These are phyloP conservation scores for Cordilura impudica DNA, from an alignment of 2,888 invertebrate species.

Conservation along the genomic window DNA sequence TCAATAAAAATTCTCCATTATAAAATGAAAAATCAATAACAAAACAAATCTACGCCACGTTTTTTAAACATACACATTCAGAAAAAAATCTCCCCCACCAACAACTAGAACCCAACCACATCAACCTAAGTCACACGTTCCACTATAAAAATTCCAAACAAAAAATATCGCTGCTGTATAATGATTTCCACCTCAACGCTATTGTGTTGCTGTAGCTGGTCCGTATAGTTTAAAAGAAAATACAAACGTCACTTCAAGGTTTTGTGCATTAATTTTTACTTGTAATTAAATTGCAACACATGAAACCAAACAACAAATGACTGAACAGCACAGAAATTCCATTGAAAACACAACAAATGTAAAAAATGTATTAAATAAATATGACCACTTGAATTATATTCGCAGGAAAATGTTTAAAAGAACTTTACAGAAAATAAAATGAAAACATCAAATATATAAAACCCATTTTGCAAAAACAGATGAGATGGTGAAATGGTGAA, in stretches of 20 bases:
- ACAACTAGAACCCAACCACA: not conserved
- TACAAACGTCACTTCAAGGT: constrained; percentile 28
- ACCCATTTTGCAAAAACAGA: constrained; percentile 45
- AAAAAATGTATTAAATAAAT: not conserved
- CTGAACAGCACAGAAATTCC: not conserved
- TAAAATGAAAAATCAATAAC: constrained; percentile 22
- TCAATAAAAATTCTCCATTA: no score
- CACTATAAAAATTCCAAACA: constrained; percentile 6
- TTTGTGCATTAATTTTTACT: constrained; percentile 40
- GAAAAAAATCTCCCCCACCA: constrained; percentile 10
- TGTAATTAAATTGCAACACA: constrained; percentile 32
- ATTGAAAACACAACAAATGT: not conserved
- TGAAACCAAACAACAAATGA: not conserved
- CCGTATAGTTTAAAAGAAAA: constrained; percentile 2
- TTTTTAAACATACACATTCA: constrained; percentile 3
- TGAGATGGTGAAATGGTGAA: constrained; percentile 44
- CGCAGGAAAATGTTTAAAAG: not conserved
- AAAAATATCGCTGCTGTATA: not conserved
- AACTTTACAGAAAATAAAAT: not conserved
- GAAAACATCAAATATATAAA: not conserved
- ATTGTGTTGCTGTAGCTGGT: not conserved
- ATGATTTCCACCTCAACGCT: not conserved
- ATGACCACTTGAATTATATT: not conserved
- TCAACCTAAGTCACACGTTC: not conserved
- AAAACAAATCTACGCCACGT: constrained; percentile 21